Conservation (phyloP, 2,113 vertebrate genomes). For the Myrmecophaga tridactyla region DNA sequence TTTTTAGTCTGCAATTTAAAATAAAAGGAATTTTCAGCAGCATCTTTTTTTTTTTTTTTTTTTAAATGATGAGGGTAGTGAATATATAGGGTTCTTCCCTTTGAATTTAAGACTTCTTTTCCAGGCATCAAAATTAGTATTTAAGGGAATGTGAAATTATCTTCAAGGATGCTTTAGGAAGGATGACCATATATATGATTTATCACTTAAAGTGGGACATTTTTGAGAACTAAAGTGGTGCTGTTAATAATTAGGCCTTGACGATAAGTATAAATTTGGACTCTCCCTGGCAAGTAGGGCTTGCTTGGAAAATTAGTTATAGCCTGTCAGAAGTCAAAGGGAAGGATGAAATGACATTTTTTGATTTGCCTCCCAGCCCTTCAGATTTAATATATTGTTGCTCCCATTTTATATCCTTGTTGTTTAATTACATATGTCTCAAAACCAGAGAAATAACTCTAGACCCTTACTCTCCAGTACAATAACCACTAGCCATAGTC, state of each 20-base stretch:
- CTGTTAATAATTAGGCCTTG: conserved; percentile 11
- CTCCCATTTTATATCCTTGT: conserved; percentile 11
- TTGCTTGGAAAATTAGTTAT: neutral
- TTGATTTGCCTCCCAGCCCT: neutral
- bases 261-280: conserved; percentile 29
- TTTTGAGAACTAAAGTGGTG: conserved; percentile 8
- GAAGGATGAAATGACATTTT: neutral
- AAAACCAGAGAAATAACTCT: conserved; percentile 41
- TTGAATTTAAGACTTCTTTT: conserved; percentile 69
- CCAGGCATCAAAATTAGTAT: conserved; percentile 70
- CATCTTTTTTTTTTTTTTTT: conserved; percentile 58
- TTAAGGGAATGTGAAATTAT: conserved; percentile 35
- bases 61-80: conserved; percentile 73
- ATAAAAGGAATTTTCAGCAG: conserved; percentile 77
- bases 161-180: conserved; percentile 19
- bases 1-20: conserved; percentile 82
- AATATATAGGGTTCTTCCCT: conserved; percentile 73
- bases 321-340: neutral
- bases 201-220: neutral
- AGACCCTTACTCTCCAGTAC: conserved; percentile 12
- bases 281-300: neutral
- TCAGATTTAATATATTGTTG: neutral
- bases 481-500: conserved; percentile 13
- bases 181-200: conserved; percentile 16
- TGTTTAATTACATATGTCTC: conserved; percentile 45